Conservation (phyloP, 2,113 vertebrate genomes). For the Sinocyclocheilus grahami region DNA sequence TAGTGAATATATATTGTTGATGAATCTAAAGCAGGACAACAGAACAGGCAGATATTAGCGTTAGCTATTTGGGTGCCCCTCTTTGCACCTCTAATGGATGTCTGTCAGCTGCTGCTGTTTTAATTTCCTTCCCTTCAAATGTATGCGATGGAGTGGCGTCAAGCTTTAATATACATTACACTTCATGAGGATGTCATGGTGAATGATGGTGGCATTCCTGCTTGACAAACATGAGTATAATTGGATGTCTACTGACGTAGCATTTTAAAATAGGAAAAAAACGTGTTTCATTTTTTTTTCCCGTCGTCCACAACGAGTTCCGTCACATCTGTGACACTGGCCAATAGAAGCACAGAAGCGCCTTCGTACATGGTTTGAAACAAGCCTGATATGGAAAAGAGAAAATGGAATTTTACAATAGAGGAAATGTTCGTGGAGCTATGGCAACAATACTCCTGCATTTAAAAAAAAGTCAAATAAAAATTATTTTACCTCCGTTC, state of each 20-base stretch:
- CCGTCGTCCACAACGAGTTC: too few relatives aligned
- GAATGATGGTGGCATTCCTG: conserved; percentile 55
- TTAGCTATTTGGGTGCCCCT: conserved; percentile 58
- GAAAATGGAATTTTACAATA: too few relatives aligned
- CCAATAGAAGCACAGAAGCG: too few relatives aligned
- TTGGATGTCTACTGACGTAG: conserved; percentile 21
- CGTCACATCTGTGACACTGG: too few relatives aligned
- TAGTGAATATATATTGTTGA: conserved; percentile 51
- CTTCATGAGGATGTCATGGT: conserved; percentile 50
- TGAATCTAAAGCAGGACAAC: conserved; percentile 60
- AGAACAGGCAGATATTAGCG: conserved; percentile 61
- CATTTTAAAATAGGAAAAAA: background rate
- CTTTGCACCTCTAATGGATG: conserved; percentile 56
- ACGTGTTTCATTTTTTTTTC: too few relatives aligned
- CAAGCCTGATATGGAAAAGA: too few relatives aligned
- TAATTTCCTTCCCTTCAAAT: conserved; percentile 64
- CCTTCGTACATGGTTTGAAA: too few relatives aligned
- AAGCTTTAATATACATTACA: conserved; percentile 51
- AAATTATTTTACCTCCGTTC: too few relatives aligned
- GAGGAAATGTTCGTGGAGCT: too few relatives aligned
- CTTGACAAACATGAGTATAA: conserved; percentile 46
- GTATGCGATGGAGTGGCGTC: conserved; percentile 58
- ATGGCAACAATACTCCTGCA: too few relatives aligned
- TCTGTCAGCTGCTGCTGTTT: conserved; percentile 52
- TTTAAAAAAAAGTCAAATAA: too few relatives aligned